Base-by-base conservation (phyloP, 64 coral and sea anemone genomes). In the Pocillopora damicornis region DNA sequence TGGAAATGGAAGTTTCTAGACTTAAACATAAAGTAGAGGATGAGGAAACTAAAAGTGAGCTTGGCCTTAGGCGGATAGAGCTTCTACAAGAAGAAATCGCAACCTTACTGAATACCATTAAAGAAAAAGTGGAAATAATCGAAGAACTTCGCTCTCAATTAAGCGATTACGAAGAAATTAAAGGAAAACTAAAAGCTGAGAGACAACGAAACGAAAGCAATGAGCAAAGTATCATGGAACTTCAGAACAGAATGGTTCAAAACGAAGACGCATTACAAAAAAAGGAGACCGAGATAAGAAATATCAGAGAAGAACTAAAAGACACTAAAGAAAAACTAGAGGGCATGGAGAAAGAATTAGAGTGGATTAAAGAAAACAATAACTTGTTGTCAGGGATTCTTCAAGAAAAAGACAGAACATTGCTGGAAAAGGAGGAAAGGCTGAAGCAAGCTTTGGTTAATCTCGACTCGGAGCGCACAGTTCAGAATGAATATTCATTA, bases 401-500 rank as follows among this genome's bases (percentile, higher is more conserved):
- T 42, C 74, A 59, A 64, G 88, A 92, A 73, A 93, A 88, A 57
- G 91, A 93, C 14, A 89, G 65, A 13, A 74, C 76, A 15, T 68
- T 96, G 75, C 80, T 76, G 59, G 82, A 90, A 38, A 79, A 63
- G 79, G 65, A 78, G 14, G 91, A 90, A 75, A 60, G 89, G 38
- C 77, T 93, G 5, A 79, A 81, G 69, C 86, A 80, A 72, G 75
- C 88, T 2, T 61, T 93, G 77, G 82, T 83, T 60, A 87, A 83
- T 7, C 71, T 90, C 18, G 58, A 93, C 81, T 90, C 91, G 9
- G 91, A 93, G 35, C 92, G 87, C 63, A 74, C 89, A 59, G 76
- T 91, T 4, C 92, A 93, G 25, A 75, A 93, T 60, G 91, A 96
- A 68, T 93, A 87, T 26, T 72, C 75, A 37, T 78, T 96, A 1